Evolutionary conservation across 2,113 vertebrate species (phyloP).

Genomic region (Percina caprodes): DNA sequence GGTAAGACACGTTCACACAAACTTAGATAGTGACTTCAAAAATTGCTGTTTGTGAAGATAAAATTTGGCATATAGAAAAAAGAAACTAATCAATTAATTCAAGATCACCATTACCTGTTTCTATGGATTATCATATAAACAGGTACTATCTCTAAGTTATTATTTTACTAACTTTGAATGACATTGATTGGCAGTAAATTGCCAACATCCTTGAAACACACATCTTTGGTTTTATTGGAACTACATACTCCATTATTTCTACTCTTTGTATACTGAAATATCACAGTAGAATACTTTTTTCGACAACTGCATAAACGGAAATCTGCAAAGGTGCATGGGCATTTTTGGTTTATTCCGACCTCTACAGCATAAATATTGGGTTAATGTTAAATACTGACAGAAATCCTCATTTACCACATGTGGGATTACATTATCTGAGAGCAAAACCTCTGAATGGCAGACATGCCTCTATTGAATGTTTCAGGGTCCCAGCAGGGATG

Average conservation of each 20-base stretch:
- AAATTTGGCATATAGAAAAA: too few relatives aligned
- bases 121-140: too few relatives aligned
- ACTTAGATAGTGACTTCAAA: too few relatives aligned
- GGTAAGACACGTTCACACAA: conserved; percentile 16
- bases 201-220: too few relatives aligned
- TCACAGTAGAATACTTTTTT: not conserved
- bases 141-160: too few relatives aligned
- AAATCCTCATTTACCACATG: not conserved
- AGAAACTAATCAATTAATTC: too few relatives aligned
- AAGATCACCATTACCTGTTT: too few relatives aligned
- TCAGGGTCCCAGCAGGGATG: not conserved
- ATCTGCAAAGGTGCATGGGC: too few relatives aligned
- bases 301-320: too few relatives aligned
- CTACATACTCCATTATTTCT: not conserved
- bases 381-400: not conserved
- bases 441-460: not conserved
- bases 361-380: not conserved
- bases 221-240: not conserved
- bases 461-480: conserved; percentile 8
- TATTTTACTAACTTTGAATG: too few relatives aligned
- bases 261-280: not conserved
- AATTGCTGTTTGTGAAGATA: too few relatives aligned
- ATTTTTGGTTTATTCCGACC: not conserved
- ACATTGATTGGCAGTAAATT: too few relatives aligned
- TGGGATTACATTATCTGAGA: not conserved